Percentiles rank a stretch among this genome's conserved stretches.
Conservation (phyloP, 2,888 invertebrate species). For the Monochamus alternatus region DNA sequence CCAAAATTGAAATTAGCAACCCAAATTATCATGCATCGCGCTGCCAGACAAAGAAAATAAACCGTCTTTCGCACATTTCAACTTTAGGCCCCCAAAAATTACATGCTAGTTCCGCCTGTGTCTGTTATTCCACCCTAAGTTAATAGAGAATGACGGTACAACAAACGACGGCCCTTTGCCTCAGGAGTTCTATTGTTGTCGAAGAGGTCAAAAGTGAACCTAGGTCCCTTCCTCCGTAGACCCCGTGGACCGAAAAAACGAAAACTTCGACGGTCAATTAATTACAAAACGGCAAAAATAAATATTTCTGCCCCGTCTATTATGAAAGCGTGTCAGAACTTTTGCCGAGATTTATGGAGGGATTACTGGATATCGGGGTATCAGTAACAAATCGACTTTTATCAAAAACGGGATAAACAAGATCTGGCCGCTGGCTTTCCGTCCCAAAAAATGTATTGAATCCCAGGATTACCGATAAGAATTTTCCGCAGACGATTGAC, state of each 20-base stretch:
- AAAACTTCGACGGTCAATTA: constrained; percentile 2
- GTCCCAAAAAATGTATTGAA: constrained; percentile 8
- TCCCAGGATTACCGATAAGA: constrained; percentile 12
- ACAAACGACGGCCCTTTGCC: neutral
- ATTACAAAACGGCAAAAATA: neutral
- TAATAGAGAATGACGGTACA: neutral
- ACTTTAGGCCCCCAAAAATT: no score
- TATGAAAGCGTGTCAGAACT: constrained; percentile 13
- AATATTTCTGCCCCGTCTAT: constrained; percentile 7
- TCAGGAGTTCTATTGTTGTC: neutral
- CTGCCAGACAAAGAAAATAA: no score
- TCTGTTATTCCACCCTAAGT: no score
- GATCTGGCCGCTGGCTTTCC: constrained; percentile 6
- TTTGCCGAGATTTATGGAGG: constrained; percentile 13
- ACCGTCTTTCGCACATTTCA: no score
- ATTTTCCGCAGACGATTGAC: neutral
- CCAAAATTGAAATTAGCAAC: no score
- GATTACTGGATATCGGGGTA: constrained; percentile 14
- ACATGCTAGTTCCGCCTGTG: no score
- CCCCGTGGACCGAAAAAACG: neutral
- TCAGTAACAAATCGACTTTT: constrained; percentile 29
- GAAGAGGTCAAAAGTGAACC: neutral
- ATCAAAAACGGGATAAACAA: constrained; percentile 12
- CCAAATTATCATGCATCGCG: no score
- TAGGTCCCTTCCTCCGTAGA: neutral